Evolutionary conservation across 2,888 invertebrate species (phyloP).

Genomic region (Plusia festucae): DNA sequence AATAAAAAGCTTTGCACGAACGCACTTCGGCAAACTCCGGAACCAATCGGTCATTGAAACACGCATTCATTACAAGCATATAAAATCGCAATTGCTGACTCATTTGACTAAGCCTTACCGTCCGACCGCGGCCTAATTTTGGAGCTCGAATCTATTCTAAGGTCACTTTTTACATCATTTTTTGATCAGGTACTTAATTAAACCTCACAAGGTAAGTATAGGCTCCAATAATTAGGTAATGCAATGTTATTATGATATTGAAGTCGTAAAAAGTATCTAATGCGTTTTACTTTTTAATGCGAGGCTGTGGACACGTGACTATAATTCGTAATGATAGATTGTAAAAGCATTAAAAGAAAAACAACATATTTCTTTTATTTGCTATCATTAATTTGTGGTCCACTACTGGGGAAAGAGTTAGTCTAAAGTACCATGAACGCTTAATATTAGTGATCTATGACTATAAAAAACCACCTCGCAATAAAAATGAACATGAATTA

Average conservation of each 20-base stretch:
- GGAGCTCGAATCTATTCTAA: slow-evolving; percentile 40
- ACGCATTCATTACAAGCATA: slow-evolving; percentile 10
- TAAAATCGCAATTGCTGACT: slow-evolving; percentile 29
- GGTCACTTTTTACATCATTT: slow-evolving; percentile 52
- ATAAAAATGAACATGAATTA: too few species aligned
- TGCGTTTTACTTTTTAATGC: neutral
- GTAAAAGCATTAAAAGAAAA: too few species aligned
- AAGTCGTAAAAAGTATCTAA: neutral
- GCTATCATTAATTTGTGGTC: too few species aligned
- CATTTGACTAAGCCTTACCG: slow-evolving; percentile 31
- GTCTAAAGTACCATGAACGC: too few species aligned
- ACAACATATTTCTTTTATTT: too few species aligned
- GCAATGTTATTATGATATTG: neutral
- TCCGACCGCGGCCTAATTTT: slow-evolving; percentile 47
- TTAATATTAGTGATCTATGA: too few species aligned
- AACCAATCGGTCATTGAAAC: slow-evolving; percentile 6
- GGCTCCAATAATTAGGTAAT: slow-evolving; percentile 2
- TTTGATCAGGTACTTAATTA: slow-evolving; percentile 18
- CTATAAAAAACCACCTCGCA: too few species aligned
- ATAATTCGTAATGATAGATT: too few species aligned
- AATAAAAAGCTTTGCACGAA: neutral
- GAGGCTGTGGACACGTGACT: too few species aligned
- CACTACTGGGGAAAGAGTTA: too few species aligned
- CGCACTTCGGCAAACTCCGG: neutral
- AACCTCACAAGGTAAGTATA: neutral